Evolutionary conservation across 2,797 vertebrate genomes (phyloP).

Genomic region (Phalloptychus januarius): DNA sequence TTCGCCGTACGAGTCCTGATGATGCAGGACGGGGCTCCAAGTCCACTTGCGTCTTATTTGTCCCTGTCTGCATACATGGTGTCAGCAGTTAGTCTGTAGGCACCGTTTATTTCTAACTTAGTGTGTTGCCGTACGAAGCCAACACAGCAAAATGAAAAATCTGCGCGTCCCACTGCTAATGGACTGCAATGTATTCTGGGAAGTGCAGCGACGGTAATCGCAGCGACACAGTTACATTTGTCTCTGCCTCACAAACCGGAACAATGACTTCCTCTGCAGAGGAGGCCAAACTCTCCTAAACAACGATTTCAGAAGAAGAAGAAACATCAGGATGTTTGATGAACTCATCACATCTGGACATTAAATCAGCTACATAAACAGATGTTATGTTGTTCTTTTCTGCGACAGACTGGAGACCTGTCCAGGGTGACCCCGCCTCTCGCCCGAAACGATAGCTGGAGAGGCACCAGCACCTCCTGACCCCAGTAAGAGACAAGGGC

Average conservation of each 20-base stretch:
- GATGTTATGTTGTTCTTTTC: background rate
- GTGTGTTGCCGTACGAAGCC: slow-evolving; percentile 12
- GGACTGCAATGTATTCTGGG: slow-evolving; percentile 21
- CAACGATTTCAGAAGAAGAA: background rate
- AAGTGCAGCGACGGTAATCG: slow-evolving; percentile 17
- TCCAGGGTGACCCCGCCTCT: too few species aligned
- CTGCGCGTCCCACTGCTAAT: slow-evolving; percentile 8
- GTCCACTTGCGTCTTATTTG: slow-evolving; percentile 1
- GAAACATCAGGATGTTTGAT: slow-evolving; percentile 2
- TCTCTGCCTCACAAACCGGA: slow-evolving; percentile 5
- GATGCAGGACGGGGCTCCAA: background rate
- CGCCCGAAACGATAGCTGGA: too few species aligned
- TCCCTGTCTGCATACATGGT: slow-evolving; percentile 1
- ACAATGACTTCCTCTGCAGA: slow-evolving; percentile 9
- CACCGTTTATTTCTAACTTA: slow-evolving; percentile 21
- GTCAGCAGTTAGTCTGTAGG: slow-evolving; percentile 5
- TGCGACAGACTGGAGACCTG: too few species aligned
- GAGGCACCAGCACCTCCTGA: too few species aligned
- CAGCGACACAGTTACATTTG: slow-evolving; percentile 6
- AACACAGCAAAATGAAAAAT: slow-evolving; percentile 15
- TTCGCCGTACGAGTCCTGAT: background rate
- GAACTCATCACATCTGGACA: background rate
- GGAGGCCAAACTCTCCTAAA: background rate
- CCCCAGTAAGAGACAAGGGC: too few species aligned
- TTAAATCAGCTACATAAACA: background rate